Percentiles rank a stretch among this genome's conserved stretches.
These are phyloP conservation scores for Microchirus variegatus DNA, from an alignment of 2,797 vertebrate genomes.

Conservation along the genomic window DNA sequence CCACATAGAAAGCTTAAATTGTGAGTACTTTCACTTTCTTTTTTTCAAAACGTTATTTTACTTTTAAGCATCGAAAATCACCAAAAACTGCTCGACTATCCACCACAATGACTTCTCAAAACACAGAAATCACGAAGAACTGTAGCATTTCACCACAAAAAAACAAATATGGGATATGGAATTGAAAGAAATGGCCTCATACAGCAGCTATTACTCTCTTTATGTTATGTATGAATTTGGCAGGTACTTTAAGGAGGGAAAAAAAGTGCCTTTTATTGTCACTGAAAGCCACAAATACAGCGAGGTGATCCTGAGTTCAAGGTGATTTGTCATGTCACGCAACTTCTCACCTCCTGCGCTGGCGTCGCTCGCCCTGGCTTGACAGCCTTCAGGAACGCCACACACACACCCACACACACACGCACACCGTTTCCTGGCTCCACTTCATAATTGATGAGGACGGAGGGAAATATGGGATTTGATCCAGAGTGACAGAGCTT, in stretches of 20 bases:
- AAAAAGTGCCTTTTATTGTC: constrained; percentile 26
- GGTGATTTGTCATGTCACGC: constrained; percentile 68
- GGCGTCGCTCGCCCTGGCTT: constrained; percentile 41
- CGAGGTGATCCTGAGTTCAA: constrained; percentile 60
- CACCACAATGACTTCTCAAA: no score
- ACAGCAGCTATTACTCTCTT: no score
- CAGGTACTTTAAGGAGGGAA: constrained; percentile 1
- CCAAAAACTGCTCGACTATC: no score
- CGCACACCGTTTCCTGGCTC: constrained; percentile 56
- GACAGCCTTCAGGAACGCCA: constrained; percentile 63
- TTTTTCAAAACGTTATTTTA: no score
- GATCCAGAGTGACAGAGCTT: constrained; percentile 54
- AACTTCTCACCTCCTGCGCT: constrained; percentile 57
- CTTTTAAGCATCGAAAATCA: no score
- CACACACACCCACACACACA: neutral
- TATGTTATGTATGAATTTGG: no score
- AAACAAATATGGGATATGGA: no score
- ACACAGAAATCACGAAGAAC: no score
- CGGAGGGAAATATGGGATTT: constrained; percentile 63
- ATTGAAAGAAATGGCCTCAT: no score
- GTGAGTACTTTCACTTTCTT: no score
- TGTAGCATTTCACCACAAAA: no score
- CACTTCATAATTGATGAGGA: constrained; percentile 76
- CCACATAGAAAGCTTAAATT: no score
- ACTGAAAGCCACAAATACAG: constrained; percentile 13